Evolutionary conservation across 2,888 invertebrate genomes (phyloP).

Genomic region (Eristalis intricaria): DNA sequence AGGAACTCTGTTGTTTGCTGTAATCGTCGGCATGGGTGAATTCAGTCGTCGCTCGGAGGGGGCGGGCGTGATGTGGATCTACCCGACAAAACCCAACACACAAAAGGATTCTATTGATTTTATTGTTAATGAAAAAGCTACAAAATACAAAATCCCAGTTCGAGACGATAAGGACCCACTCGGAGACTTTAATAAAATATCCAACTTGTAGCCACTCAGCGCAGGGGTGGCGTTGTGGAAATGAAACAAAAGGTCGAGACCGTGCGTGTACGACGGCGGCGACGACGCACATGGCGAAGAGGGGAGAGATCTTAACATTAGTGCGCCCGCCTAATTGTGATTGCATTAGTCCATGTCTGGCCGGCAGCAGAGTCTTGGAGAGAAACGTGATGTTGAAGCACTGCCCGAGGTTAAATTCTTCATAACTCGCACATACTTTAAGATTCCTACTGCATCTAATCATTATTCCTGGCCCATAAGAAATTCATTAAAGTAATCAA

Average conservation of each 20-base stretch:
- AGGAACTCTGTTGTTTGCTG: slow-evolving; percentile 67
- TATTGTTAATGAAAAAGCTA: slow-evolving; percentile 72
- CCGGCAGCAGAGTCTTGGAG: background rate
- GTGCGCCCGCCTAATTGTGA: slow-evolving; percentile 37
- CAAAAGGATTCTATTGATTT: slow-evolving; percentile 73
- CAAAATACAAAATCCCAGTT: slow-evolving; percentile 67
- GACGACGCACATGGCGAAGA: background rate
- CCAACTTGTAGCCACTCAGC: slow-evolving; percentile 46
- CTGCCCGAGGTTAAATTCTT: background rate
- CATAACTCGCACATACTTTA: background rate
- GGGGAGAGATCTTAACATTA: slow-evolving; percentile 19
- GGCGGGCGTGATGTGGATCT: slow-evolving; percentile 44
- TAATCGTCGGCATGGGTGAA: slow-evolving; percentile 56
- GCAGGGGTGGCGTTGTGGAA: slow-evolving; percentile 4
- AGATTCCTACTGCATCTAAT: slow-evolving; percentile 26
- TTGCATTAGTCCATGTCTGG: slow-evolving; percentile 52
- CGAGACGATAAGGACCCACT: slow-evolving; percentile 64
- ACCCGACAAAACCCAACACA: slow-evolving; percentile 38
- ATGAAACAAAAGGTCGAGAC: slow-evolving; percentile 36
- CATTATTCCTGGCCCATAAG: slow-evolving; percentile 45
- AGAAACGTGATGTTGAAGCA: slow-evolving; percentile 39
- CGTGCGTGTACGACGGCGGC: slow-evolving; percentile 7
- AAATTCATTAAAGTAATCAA: slow-evolving; percentile 68
- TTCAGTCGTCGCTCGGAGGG: background rate
- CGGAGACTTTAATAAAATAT: slow-evolving; percentile 66